Evolutionary conservation across 2,113 vertebrate genomes (phyloP), one percentile per base, ranked within the genome.

Genomic region (Phycodurus eques): DNA sequence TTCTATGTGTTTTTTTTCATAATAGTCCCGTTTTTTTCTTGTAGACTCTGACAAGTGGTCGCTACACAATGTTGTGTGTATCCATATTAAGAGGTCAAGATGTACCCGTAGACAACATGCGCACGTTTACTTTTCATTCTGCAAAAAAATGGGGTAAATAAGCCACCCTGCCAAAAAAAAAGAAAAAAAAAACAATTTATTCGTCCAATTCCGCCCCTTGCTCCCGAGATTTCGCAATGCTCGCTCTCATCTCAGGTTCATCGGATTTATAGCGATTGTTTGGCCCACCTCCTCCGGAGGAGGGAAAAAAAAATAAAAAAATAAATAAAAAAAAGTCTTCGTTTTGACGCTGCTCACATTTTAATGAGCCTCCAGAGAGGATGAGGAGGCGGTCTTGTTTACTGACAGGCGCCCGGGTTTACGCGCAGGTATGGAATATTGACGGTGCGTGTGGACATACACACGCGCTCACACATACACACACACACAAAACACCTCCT

Each of bases 301-400:
- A 39, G 5, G 5, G 8, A 35, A n/a, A n/a, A n/a, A n/a, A n/a
- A n/a, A n/a, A n/a, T n/a, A n/a, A n/a, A 59, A 35, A n/a, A n/a
- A 8, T 10, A n/a, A 14, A 2, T 63, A 78, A 81, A 71, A 70
- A 72, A 59, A 83, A 71, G 46, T 81, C 31, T 61, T 35, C 59
- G 14, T 61, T 61, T 80, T 83, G 76, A 78, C 17, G 46, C 39
- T 68, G 51, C 78, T 88, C 83, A 76, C 56, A 76, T 62, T 89
- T 82, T 90, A 90, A 89, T 88, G 87, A 90, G 87, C 79, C 85
- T 89, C 88, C 65, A 66, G 79, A 87, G 88, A 82, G 83, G 81
- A 71, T 43, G 79, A 72, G 70, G 71, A 76, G 85, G 86, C 71
- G 59, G 70, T 42, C 70, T 82, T 79, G 78, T 80, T 83, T 86